Conservation (phyloP, 2,113 vertebrate species). For the Callopanchax toddi region DNA sequence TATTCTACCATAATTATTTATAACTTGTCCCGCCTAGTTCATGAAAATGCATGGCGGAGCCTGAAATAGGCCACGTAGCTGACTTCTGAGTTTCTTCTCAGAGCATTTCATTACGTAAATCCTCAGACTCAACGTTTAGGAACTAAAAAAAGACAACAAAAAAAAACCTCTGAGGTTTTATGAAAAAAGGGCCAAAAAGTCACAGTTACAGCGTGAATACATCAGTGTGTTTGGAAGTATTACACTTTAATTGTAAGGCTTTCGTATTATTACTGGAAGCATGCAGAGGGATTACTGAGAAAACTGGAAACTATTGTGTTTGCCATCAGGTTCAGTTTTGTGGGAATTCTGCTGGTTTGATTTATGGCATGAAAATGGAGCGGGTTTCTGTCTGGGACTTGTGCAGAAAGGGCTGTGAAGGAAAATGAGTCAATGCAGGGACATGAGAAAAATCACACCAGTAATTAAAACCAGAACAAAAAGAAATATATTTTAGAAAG, state of each 20-base stretch:
- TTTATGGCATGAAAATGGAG: slow-evolving; percentile 17
- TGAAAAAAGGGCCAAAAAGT: too few relatives aligned
- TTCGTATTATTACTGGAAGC: slow-evolving; percentile 29
- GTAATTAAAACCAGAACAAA: slow-evolving; percentile 1
- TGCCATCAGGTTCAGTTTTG: slow-evolving; percentile 40
- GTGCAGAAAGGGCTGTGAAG: not conserved
- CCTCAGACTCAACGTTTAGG: not conserved
- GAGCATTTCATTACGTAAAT: slow-evolving; percentile 28
- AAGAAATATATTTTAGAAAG: not conserved
- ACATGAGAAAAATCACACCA: slow-evolving; percentile 2
- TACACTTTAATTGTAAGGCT: slow-evolving; percentile 27
- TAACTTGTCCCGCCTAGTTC: slow-evolving; percentile 57
- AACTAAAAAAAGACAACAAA: slow-evolving; percentile 3
- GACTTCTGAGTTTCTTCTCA: slow-evolving; percentile 34
- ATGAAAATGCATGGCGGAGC: slow-evolving; percentile 32
- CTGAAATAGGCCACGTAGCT: slow-evolving; percentile 34
- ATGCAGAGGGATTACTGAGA: slow-evolving; percentile 11
- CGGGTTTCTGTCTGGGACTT: not conserved
- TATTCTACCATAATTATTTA: slow-evolving; percentile 56
- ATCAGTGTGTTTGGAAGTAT: slow-evolving; percentile 2
- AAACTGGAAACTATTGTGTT: slow-evolving; percentile 15
- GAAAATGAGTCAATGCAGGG: not conserved
- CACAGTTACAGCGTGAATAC: too few relatives aligned
- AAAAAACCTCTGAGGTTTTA: not conserved
- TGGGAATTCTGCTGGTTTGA: slow-evolving; percentile 32